Evolutionary conservation across 2,888 invertebrate genomes (phyloP), one percentile per base, ranked within the genome.

Genomic region (Ochlodes sylvanus): DNA sequence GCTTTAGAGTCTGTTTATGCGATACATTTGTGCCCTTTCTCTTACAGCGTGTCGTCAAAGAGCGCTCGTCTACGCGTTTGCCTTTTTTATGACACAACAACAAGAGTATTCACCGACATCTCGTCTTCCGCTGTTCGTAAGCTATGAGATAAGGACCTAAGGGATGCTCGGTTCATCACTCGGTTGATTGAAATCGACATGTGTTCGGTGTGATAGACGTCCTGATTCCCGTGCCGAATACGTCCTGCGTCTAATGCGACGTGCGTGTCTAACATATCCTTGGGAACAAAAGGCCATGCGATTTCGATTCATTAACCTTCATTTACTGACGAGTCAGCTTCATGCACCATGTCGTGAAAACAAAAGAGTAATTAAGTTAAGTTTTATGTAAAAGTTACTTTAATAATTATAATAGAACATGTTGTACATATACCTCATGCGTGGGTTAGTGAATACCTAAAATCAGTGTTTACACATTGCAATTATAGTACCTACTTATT

Each of bases 161-260:
- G 75, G 73, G 74, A 71, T 71, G 64, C 73, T 70, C 70, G 74
- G 71, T 76, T 73, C 80, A 76, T 82, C 83, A 80, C 85, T 82
- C 78, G 79, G 76, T 77, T 84, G 85, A 88, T 87, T 85, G 83
- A 83, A 83, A 88, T 80, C 85, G 82, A 81, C 89, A 89, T 87
- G 82, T 88, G 88, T 83, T 81, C 74, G 80, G 77, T 75, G 73
- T 76, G 80, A 79, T 79, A 75, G 75, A 75, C 76, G 73, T 75
- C 77, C 73, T 80, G 85, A 83, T 83, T 87, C 88, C 88, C 88
- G 86, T 82, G 79, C 83, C 79, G 71, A 80, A 78, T 76, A 76
- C 76, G 68, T 77, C 75, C 78, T 72, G 68, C 64, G 69, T 71
- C 73, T 88, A 87, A 88, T 86, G 77, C 77, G 84, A 85, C 86